phyloP scores from a whole-genome alignment of 1,140 invertebrate genomes.

The Cydia fagiglandana region DNA sequence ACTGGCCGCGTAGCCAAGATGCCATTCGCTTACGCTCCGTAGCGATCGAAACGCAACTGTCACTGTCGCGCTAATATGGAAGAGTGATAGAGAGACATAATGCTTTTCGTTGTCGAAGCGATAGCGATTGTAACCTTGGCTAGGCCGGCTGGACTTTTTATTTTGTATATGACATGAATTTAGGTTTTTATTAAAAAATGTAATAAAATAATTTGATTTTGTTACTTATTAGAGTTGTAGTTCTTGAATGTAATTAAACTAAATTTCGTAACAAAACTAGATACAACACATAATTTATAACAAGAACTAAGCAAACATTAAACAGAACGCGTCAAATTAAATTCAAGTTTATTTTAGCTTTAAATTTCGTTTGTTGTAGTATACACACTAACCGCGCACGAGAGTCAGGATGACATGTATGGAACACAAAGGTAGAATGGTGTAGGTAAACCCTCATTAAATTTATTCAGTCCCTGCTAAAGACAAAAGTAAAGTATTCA shows the following conservation, averaged over 20 bases:
- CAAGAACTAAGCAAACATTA: background rate
- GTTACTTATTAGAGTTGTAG: too few species aligned
- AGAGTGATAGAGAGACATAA: too few species aligned
- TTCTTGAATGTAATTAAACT: background rate
- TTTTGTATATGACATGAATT: too few species aligned
- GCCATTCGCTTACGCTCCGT: too few species aligned
- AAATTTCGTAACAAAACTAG: background rate
- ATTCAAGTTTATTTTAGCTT: slow-evolving; percentile 12
- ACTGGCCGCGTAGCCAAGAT: too few species aligned
- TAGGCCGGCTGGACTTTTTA: too few species aligned
- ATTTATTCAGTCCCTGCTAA: slow-evolving; percentile 66
- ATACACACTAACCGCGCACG: slow-evolving; percentile 40
- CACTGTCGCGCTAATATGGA: too few species aligned
- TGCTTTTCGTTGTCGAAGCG: too few species aligned
- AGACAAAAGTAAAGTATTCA: slow-evolving; percentile 55
- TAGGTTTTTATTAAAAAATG: too few species aligned
- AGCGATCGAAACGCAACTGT: too few species aligned
- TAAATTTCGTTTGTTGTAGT: slow-evolving; percentile 12
- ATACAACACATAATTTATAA: background rate
- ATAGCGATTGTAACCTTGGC: too few species aligned
- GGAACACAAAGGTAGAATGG: slow-evolving; percentile 64
- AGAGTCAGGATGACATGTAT: slow-evolving; percentile 58
- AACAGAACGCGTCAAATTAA: slow-evolving; percentile 15
- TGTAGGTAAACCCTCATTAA: slow-evolving; percentile 66
- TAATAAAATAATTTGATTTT: too few species aligned